Evolutionary conservation across 2,888 invertebrate genomes (phyloP), one percentile per base, ranked within the genome.

Genomic region (Boloria selene): DNA sequence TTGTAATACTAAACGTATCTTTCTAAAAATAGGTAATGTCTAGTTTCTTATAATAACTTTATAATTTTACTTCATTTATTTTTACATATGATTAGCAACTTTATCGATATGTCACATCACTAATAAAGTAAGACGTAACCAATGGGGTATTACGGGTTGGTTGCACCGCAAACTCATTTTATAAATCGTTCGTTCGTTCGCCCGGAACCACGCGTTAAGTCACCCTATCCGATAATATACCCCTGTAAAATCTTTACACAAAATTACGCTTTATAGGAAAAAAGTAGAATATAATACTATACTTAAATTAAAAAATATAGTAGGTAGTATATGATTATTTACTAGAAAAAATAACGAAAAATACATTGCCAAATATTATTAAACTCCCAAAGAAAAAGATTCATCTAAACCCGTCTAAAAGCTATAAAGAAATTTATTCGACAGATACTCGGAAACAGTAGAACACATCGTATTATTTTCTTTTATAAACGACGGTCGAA

Each of bases 111-210:
- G 50, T 13, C 4, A 17, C 64, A 42, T 78, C 88, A 76, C 88
- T 88, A 82, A 75, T 79, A 83, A 86, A 92, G 92, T 92, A 88
- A 91, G 91, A 91, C 90, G 91, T 92, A 90, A 87, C 90, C 92
- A 87, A 88, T 91, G 88, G 89, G 86, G 90, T 90, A 89, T 86
- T 88, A 86, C 86, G 87, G 88, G 81, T 85, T 86, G 89, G 90
- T 88, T 88, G 90, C 89, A 88, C 91, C 90, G 86, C 92, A 91
- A 91, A 91, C 92, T 91, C 91, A 90, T 91, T 91, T 90, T 90
- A 88, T 91, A 91, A 91, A 91, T 91, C 90, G 91, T 78, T 79
- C 79, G 87, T 79, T 80, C 87, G 81, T 76, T 86, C 86, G 85
- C 76, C 87, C 90, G 90, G 90, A 91, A 90, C 89, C 87, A 87